These are phyloP conservation scores for Oeneis ivallda DNA, from an alignment of 2,888 invertebrate species.

Conservation along the genomic window DNA sequence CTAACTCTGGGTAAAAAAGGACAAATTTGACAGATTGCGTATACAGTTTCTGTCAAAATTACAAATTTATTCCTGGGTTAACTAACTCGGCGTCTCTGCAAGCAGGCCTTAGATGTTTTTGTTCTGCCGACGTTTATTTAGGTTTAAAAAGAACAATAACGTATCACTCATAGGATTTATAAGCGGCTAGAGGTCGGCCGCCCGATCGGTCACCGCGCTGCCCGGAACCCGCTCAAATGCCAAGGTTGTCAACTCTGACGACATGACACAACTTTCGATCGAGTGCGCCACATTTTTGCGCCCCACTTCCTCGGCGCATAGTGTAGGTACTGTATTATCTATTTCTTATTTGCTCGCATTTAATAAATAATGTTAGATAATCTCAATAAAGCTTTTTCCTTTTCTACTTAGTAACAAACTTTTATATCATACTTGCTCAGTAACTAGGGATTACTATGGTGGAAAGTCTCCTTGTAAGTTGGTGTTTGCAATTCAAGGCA, in stretches of 20 bases:
- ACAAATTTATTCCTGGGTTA: too few relatives aligned
- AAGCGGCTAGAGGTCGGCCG: constrained; percentile 51
- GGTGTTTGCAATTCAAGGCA: too few relatives aligned
- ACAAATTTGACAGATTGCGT: too few relatives aligned
- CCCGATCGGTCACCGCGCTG: constrained; percentile 59
- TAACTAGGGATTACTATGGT: too few relatives aligned
- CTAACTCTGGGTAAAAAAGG: too few relatives aligned
- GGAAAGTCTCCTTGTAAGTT: too few relatives aligned
- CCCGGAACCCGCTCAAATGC: constrained; percentile 80
- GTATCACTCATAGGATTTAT: constrained; percentile 41
- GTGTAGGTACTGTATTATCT: constrained; percentile 30
- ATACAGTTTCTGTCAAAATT: too few relatives aligned
- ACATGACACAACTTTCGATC: constrained; percentile 80
- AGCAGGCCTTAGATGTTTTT: too few relatives aligned
- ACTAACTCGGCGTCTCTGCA: too few relatives aligned
- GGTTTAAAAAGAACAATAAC: constrained; percentile 12
- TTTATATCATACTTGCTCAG: too few relatives aligned
- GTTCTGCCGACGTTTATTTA: background rate
- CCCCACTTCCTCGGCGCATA: constrained; percentile 56
- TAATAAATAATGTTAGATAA: constrained; percentile 10
- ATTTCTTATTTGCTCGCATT: constrained; percentile 16
- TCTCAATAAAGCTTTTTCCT: background rate
- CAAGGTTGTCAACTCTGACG: constrained; percentile 81
- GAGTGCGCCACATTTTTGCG: constrained; percentile 76
- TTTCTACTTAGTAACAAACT: background rate